Conservation (phyloP, 2,113 vertebrate genomes). For the Narcine bancroftii region DNA sequence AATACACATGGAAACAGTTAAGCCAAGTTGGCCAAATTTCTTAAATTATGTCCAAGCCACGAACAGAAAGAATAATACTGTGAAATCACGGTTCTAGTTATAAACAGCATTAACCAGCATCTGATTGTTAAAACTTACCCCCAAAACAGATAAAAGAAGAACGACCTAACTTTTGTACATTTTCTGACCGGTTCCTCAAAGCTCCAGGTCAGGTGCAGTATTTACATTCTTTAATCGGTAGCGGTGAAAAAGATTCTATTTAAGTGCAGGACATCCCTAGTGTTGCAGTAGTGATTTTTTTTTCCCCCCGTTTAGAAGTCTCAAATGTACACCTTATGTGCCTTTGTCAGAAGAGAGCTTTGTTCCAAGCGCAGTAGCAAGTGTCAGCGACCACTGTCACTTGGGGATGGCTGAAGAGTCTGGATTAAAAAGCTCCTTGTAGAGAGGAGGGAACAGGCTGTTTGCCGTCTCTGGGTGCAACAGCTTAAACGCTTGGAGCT, state of each 20-base stretch:
- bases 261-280: slow-evolving; percentile 99
- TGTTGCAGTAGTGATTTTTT: slow-evolving; percentile 72
- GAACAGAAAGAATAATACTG: slow-evolving; percentile 92
- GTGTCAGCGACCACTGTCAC: slow-evolving; percentile 65
- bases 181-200: slow-evolving; percentile 65
- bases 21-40: slow-evolving; percentile 68
- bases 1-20: slow-evolving; percentile 80
- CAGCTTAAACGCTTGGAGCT: slow-evolving; percentile 97
- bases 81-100: slow-evolving; percentile 78
- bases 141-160: slow-evolving; percentile 57
- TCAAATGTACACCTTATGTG: slow-evolving; percentile 63
- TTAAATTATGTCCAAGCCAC: slow-evolving; percentile 96
- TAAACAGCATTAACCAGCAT: slow-evolving; percentile 76
- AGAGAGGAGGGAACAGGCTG: slow-evolving; percentile 91
- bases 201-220: slow-evolving; percentile 68
- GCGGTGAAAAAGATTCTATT: slow-evolving; percentile 90
- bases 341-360: slow-evolving; percentile 58
- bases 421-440: slow-evolving; percentile 98
- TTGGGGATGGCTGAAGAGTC: slow-evolving; percentile 89
- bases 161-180: slow-evolving; percentile 66
- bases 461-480: slow-evolving; percentile 96
- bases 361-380: slow-evolving; percentile 48
- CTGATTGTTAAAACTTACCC: slow-evolving; percentile 59
- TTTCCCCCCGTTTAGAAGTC: slow-evolving; percentile 59
- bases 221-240: slow-evolving; percentile 99